These are phyloP conservation scores for Tenthredo amoena DNA, from an alignment of 2,888 invertebrate species.

Conservation along the genomic window DNA sequence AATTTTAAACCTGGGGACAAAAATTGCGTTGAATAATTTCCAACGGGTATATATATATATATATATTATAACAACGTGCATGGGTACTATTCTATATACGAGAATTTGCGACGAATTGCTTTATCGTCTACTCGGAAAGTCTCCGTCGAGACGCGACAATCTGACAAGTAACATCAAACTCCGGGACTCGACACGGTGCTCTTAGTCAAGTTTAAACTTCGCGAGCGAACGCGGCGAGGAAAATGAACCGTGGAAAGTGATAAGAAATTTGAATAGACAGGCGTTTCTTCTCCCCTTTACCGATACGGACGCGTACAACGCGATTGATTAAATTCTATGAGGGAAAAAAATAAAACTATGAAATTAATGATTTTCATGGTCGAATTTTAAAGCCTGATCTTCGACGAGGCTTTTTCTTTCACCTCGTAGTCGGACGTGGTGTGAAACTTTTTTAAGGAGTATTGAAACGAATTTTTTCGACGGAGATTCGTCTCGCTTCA, in stretches of 20 bases:
- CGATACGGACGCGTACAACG: background rate
- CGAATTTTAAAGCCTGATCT: no score
- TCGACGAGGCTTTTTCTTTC: no score
- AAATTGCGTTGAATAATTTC: background rate
- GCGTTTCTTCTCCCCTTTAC: background rate
- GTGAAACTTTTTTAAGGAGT: no score
- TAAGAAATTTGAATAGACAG: slow-evolving; percentile 31
- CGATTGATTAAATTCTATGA: background rate
- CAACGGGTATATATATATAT: no score
- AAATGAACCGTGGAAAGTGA: slow-evolving; percentile 23
- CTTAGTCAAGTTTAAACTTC: slow-evolving; percentile 36
- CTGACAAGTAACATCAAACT: slow-evolving; percentile 33
- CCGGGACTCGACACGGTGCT: background rate
- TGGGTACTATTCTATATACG: no score
- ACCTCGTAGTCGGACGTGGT: background rate
- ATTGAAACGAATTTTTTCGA: slow-evolving; percentile 57
- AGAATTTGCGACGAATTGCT: no score
- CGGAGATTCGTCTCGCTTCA: slow-evolving; percentile 48
- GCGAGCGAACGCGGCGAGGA: background rate
- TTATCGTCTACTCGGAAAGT: no score
- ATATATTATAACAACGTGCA: no score
- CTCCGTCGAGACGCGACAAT: background rate
- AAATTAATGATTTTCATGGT: no score
- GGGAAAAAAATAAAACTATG: no score
- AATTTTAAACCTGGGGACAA: background rate